Evolutionary conservation across 2,888 invertebrate genomes (phyloP).

Genomic region (Philereme transversata): DNA sequence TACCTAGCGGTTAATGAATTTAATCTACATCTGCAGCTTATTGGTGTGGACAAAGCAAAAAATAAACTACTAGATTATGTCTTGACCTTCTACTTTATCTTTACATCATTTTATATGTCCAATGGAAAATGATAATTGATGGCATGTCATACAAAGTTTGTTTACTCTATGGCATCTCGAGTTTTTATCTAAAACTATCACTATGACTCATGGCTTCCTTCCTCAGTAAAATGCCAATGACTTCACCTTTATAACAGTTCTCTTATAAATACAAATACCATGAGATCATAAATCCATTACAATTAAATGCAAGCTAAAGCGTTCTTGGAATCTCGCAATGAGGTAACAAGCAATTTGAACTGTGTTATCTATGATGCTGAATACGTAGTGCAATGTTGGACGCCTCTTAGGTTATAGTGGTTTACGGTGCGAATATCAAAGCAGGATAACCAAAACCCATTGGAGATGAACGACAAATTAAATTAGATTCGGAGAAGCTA

Average conservation of each 20-base stretch:
- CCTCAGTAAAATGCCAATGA: slow-evolving; percentile 16
- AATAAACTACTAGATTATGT: too few relatives aligned
- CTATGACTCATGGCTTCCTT: slow-evolving; percentile 21
- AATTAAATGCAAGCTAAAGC: slow-evolving; percentile 22
- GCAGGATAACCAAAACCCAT: slow-evolving; percentile 17
- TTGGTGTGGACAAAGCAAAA: slow-evolving; percentile 1
- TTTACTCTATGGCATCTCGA: slow-evolving; percentile 33
- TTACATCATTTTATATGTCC: not conserved
- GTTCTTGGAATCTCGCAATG: slow-evolving; percentile 28
- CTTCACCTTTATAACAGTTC: slow-evolving; percentile 6
- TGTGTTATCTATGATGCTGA: slow-evolving; percentile 25
- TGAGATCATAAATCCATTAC: slow-evolving; percentile 12
- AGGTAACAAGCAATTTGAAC: slow-evolving; percentile 23
- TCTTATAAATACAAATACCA: slow-evolving; percentile 7
- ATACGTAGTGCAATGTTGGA: slow-evolving; percentile 48
- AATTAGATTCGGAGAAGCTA: slow-evolving; percentile 10
- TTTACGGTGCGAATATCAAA: slow-evolving; percentile 14
- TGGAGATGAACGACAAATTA: slow-evolving; percentile 12
- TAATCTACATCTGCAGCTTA: not conserved
- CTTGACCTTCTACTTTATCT: not conserved
- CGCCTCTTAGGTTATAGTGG: slow-evolving; percentile 60
- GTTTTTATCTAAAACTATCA: slow-evolving; percentile 11
- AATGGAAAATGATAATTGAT: not conserved
- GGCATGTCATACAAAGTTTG: slow-evolving; percentile 5
- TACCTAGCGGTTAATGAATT: too few relatives aligned